These are phyloP conservation scores for Hydrolagus affinis DNA, from an alignment of 2,113 vertebrate genomes.

Conservation along the genomic window DNA sequence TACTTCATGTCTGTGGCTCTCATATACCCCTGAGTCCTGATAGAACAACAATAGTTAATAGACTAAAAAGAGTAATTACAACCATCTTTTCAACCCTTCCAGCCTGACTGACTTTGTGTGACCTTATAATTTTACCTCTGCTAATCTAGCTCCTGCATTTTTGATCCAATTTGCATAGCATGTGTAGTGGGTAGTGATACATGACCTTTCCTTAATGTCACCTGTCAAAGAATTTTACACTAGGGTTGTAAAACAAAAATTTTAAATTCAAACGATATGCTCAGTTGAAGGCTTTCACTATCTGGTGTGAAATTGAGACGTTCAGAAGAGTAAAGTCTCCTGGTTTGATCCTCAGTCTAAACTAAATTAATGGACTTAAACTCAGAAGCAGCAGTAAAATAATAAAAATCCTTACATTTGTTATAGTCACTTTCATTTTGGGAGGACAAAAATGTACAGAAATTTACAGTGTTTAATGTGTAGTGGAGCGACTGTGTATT, in stretches of 20 bases:
- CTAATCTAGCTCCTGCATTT: constrained; percentile 69
- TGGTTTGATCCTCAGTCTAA: too few relatives aligned
- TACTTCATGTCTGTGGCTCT: constrained; percentile 58
- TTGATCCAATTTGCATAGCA: constrained; percentile 72
- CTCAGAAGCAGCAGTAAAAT: too few relatives aligned
- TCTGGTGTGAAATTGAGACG: too few relatives aligned
- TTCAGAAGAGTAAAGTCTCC: too few relatives aligned
- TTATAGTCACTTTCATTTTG: too few relatives aligned
- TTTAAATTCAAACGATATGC: neutral
- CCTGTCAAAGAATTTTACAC: constrained; percentile 32
- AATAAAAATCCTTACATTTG: too few relatives aligned
- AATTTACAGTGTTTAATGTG: too few relatives aligned
- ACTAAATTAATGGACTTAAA: too few relatives aligned
- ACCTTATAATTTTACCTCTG: constrained; percentile 73
- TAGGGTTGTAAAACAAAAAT: constrained; percentile 10
- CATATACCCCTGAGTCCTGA: constrained; percentile 70
- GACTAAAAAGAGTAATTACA: constrained; percentile 83
- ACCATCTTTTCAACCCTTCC: constrained; percentile 69
- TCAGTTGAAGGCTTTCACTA: too few relatives aligned
- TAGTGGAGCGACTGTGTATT: too few relatives aligned
- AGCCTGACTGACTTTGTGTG: constrained; percentile 59
- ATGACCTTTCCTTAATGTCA: constrained; percentile 31
- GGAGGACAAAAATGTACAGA: too few relatives aligned
- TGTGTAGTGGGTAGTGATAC: constrained; percentile 48
- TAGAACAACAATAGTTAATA: constrained; percentile 77